Conservation (phyloP, 2,888 invertebrate species). For the Lingula anatina region DNA sequence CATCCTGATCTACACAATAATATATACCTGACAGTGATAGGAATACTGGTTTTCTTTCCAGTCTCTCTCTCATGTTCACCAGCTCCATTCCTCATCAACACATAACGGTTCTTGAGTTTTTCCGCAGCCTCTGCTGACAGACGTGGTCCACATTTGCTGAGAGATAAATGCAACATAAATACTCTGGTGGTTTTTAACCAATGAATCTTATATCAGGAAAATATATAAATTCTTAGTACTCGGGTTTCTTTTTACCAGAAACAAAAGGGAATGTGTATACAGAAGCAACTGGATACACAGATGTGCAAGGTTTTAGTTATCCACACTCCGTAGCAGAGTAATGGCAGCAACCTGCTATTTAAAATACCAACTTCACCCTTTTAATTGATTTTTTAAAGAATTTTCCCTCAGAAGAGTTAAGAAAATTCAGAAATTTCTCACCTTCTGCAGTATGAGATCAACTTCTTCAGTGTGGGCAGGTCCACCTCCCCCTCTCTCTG, state of each 20-base stretch:
- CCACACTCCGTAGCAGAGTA: no score
- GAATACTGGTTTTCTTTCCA: constrained; percentile 80
- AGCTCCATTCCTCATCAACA: constrained; percentile 76
- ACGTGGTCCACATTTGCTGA: constrained; percentile 84
- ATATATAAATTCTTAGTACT: no score
- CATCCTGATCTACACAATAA: no score
- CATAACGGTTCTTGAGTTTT: constrained; percentile 85
- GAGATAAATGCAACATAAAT: constrained; percentile 61
- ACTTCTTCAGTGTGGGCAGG: constrained; percentile 80
- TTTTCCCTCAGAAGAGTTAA: not conserved
- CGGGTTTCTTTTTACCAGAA: not conserved
- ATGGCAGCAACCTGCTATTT: not conserved
- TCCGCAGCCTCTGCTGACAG: constrained; percentile 78
- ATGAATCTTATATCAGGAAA: no score
- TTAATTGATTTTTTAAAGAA: not conserved
- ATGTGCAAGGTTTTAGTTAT: not conserved
- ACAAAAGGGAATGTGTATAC: not conserved
- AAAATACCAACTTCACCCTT: not conserved
- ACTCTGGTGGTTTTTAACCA: no score
- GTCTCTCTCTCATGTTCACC: constrained; percentile 64
- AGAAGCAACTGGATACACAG: not conserved
- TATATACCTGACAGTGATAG: constrained; percentile 77
- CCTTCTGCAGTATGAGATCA: constrained; percentile 82
- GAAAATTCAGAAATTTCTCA: constrained; percentile 50
- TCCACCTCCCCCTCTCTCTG: constrained; percentile 73